Conservation (phyloP, 37 sponge, comb jelly and placozoan species). For the Petrosia ficiformis region DNA sequence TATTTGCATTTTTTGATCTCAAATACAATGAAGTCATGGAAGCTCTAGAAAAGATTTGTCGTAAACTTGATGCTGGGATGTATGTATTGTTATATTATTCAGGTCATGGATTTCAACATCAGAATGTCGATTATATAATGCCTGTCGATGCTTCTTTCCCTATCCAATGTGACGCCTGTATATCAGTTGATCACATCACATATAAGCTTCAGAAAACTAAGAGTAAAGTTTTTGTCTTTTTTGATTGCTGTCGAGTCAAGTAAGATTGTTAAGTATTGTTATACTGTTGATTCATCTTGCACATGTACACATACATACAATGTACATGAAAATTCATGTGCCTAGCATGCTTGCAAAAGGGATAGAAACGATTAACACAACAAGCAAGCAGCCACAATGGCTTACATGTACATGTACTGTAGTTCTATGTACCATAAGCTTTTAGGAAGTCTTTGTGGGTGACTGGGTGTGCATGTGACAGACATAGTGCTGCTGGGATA, state of each 20-base stretch:
- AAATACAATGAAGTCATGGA: slow-evolving; percentile 25
- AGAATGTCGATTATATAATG: slow-evolving; percentile 32
- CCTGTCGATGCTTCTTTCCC: slow-evolving; percentile 35
- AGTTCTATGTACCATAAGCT: too few species aligned
- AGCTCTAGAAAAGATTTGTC: slow-evolving; percentile 20
- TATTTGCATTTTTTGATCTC: slow-evolving; percentile 35
- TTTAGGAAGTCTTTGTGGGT: too few species aligned
- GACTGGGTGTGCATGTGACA: too few species aligned
- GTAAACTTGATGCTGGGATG: slow-evolving; percentile 26
- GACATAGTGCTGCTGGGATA: too few species aligned
- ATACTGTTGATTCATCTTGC: too few species aligned
- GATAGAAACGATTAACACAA: too few species aligned
- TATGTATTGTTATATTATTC: slow-evolving; percentile 66
- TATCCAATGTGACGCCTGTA: slow-evolving; percentile 3
- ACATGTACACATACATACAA: too few species aligned
- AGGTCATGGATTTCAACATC: slow-evolving; percentile 54
- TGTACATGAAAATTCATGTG: too few species aligned
- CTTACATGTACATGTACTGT: too few species aligned
- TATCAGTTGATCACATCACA: slow-evolving; percentile 15
- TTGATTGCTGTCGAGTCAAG: slow-evolving; percentile 32
- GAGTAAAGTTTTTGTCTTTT: slow-evolving; percentile 19
- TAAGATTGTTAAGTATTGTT: too few species aligned
- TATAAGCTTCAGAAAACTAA: slow-evolving; percentile 15
- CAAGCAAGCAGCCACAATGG: too few species aligned
- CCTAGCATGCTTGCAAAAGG: too few species aligned